Conservation (phyloP, 2,797 vertebrate species). For the Schizopygopsis pylzovi region DNA sequence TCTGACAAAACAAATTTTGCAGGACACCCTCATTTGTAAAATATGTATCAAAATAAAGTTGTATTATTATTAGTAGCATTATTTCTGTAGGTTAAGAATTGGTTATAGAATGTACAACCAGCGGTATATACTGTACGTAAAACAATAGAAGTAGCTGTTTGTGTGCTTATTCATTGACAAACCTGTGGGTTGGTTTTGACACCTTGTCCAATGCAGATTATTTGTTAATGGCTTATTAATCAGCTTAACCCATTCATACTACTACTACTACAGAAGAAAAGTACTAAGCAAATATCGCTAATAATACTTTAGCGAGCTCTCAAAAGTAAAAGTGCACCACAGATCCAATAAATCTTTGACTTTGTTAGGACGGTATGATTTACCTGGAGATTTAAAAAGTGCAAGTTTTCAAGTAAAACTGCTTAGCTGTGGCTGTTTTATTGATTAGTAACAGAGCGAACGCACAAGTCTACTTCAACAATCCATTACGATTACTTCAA, state of each 20-base stretch:
- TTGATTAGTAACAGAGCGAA: constrained; percentile 15
- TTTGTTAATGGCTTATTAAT: background rate
- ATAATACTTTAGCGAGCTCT: background rate
- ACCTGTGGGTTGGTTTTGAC: background rate
- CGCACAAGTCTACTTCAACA: background rate
- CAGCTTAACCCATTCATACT: background rate
- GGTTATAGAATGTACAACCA: background rate
- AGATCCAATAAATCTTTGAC: constrained; percentile 4
- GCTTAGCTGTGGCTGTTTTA: constrained; percentile 18
- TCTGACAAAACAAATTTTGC: too few relatives aligned
- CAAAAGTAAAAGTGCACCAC: background rate
- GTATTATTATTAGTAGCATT: background rate
- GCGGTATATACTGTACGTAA: background rate
- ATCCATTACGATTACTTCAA: constrained; percentile 8
- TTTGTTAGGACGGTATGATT: background rate
- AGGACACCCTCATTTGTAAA: background rate
- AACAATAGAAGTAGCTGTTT: background rate
- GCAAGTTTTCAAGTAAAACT: background rate
- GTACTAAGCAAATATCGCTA: background rate
- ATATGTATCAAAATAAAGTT: background rate
- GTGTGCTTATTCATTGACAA: background rate
- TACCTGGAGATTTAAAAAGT: constrained; percentile 33
- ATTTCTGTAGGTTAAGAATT: background rate
- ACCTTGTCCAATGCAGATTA: background rate
- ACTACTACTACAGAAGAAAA: background rate